Conservation (phyloP, 2,113 vertebrate genomes). For the Bolborhynchus lineola region DNA sequence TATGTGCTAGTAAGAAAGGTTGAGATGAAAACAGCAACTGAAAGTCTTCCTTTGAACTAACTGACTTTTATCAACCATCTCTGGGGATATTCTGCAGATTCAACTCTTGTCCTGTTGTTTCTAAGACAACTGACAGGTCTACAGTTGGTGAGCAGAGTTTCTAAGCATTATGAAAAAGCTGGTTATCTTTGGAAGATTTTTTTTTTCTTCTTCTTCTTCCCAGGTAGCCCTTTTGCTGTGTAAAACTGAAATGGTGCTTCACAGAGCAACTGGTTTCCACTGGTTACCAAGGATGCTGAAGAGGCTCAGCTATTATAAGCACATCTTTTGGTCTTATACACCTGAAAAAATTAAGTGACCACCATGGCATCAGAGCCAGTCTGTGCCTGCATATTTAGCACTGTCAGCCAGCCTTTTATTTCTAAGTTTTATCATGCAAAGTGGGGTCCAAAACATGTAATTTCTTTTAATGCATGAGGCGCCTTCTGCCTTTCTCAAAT, state of each 20-base stretch:
- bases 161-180: background rate
- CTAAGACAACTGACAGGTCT: too few species aligned
- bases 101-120: background rate
- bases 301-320: accelerated
- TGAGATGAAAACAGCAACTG: background rate
- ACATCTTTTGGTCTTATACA: background rate
- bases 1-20: background rate
- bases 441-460: background rate
- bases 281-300: background rate
- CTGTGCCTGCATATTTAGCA: background rate
- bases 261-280: background rate
- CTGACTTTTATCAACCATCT: background rate
- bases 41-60: background rate
- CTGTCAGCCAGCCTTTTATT: background rate
- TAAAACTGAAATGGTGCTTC: background rate
- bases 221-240: background rate
- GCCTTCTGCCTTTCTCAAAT: background rate
- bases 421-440: background rate
- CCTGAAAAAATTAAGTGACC: background rate
- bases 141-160: background rate
- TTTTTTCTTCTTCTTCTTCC: background rate
- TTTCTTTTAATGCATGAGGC: background rate
- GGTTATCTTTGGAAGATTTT: background rate
- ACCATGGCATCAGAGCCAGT: too few species aligned
- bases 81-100: background rate